Conservation (phyloP, 2,888 invertebrate genomes). For the Pandemis corylana region DNA sequence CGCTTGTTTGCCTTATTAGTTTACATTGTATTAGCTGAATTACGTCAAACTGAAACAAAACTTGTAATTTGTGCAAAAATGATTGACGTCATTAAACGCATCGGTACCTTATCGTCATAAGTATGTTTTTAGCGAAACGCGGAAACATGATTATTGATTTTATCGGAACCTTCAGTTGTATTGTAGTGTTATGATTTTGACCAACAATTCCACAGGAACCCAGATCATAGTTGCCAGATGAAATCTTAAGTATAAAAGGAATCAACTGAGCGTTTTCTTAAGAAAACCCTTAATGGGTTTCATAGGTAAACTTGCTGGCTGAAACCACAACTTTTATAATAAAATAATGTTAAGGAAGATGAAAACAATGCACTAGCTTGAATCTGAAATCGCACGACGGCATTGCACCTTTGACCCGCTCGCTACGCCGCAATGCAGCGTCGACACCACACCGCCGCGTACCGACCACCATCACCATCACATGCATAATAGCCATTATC, state of each 20-base stretch:
- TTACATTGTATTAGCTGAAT: slow-evolving; percentile 4
- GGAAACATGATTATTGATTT: neutral
- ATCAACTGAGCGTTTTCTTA: too few relatives aligned
- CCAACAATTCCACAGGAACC: neutral
- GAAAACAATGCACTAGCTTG: slow-evolving; percentile 52
- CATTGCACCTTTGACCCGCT: slow-evolving; percentile 72
- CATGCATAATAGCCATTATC: slow-evolving; percentile 58
- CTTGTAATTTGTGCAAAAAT: slow-evolving; percentile 7
- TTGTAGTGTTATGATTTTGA: neutral
- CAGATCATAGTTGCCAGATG: neutral
- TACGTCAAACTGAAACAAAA: slow-evolving; percentile 20
- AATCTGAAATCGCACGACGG: slow-evolving; percentile 60
- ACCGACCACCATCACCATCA: slow-evolving; percentile 65
- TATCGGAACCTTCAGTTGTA: neutral
- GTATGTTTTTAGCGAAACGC: neutral
- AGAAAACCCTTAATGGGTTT: neutral
- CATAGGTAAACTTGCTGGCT: neutral
- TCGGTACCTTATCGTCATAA: neutral
- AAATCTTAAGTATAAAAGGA: neutral
- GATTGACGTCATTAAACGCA: slow-evolving; percentile 27
- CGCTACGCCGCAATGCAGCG: slow-evolving; percentile 72
- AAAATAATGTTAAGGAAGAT: slow-evolving; percentile 19
- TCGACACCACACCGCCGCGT: slow-evolving; percentile 68
- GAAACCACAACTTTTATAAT: neutral
- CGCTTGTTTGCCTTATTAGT: slow-evolving; percentile 1